These are phyloP conservation scores for Psilanteris sp. DNA, from an alignment of 1,140 invertebrate species.

Conservation along the genomic window DNA sequence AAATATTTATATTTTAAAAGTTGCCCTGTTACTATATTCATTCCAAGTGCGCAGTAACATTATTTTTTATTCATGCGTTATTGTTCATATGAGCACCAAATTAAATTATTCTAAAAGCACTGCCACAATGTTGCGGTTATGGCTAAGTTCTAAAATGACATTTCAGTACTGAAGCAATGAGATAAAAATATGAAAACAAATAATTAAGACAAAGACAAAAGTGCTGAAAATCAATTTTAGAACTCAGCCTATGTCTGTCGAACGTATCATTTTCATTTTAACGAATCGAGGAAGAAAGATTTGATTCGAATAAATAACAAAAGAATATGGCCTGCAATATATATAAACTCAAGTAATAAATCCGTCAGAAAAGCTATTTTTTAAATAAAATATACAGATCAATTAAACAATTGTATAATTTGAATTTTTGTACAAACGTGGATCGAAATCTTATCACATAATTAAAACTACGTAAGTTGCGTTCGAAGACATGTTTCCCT, in stretches of 20 bases:
- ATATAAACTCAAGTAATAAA: slow-evolving; percentile 7
- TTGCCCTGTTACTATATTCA: too few relatives aligned
- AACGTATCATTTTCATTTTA: slow-evolving; percentile 1
- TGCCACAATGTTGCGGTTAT: slow-evolving; percentile 28
- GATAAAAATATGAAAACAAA: too few relatives aligned
- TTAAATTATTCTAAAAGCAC: slow-evolving; percentile 35
- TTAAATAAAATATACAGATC: slow-evolving; percentile 8
- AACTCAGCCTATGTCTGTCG: slow-evolving; percentile 27
- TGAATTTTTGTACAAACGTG: too few relatives aligned
- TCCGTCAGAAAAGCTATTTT: slow-evolving; percentile 17
- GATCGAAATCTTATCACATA: slow-evolving; percentile 30
- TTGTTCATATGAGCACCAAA: slow-evolving; percentile 23
- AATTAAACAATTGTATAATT: background rate
- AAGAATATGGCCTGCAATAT: too few relatives aligned
- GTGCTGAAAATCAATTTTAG: too few relatives aligned
- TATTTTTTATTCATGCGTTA: too few relatives aligned
- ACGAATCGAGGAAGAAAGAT: background rate
- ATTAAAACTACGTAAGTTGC: slow-evolving; percentile 8
- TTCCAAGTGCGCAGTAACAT: too few relatives aligned
- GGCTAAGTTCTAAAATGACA: background rate
- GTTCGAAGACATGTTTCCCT: slow-evolving; percentile 19
- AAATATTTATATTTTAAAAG: background rate
- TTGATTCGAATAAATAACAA: too few relatives aligned
- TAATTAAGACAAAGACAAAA: too few relatives aligned
- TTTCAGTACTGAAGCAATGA: too few relatives aligned